Conservation (phyloP, 2,113 vertebrate species). For the Tringa solitaria region DNA sequence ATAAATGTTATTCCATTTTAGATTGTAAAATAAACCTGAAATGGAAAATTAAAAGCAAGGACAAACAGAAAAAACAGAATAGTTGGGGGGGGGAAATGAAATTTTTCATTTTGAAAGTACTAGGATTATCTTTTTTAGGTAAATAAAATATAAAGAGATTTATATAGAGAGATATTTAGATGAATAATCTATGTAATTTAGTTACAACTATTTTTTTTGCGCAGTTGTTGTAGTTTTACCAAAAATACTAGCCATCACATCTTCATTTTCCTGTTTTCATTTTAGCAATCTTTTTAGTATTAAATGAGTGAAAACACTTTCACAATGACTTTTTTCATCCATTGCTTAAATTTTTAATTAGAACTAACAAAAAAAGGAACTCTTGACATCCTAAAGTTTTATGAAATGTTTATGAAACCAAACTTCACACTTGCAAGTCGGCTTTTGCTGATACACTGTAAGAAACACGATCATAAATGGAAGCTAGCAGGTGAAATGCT, state of each 20-base stretch:
- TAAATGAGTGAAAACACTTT: neutral
- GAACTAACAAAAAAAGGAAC: neutral
- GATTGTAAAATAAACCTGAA: neutral
- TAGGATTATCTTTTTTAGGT: neutral
- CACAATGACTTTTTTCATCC: neutral
- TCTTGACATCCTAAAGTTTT: neutral
- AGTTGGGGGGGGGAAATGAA: fast-evolving
- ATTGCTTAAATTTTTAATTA: neutral
- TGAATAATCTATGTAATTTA: neutral
- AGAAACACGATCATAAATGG: neutral
- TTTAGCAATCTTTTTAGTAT: neutral
- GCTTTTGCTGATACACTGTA: neutral
- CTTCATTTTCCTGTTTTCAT: neutral
- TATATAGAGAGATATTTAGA: neutral
- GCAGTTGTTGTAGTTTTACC: neutral
- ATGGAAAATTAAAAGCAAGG: neutral
- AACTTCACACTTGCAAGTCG: neutral
- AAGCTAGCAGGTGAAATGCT: neutral
- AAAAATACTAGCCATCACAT: neutral
- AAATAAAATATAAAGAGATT: neutral
- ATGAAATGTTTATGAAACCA: neutral
- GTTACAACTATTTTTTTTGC: neutral
- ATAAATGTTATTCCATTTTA: neutral
- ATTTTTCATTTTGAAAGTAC: neutral
- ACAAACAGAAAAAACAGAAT: fast-evolving